Evolutionary conservation across 2,888 invertebrate genomes (phyloP), one percentile per base, ranked within the genome.

Genomic region (Pocota personata): DNA sequence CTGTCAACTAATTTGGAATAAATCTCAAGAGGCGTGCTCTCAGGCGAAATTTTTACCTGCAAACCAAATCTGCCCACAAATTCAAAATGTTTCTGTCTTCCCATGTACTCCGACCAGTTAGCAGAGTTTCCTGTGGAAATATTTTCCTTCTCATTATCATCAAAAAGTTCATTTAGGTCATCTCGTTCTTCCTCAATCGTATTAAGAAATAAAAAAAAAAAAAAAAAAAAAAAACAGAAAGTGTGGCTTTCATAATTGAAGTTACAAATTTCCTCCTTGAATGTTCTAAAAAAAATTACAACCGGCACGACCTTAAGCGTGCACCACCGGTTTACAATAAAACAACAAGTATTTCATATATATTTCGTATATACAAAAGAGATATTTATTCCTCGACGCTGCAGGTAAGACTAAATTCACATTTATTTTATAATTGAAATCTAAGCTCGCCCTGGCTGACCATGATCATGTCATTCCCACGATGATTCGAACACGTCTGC

Each of bases 61-160:
- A 57, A 57, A 21, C 57, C 57, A 14, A 19, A 30, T 57, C 35
- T 57, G 35, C 57, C 57, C 35, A 57, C 35, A 57, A 57, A 57
- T 32, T 57, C 8, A 16, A 24, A 52, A 19, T 57, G 57, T 37
- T 57, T 19, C 27, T 57, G 57, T 57, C 50, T 50, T 50, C 24
- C 50, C 24, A 10, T 50, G 8, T 50, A 50, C 50, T 50, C 48
- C 21, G 35, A 57, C 16, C 57, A 30, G 32, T 30, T 57, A 14
- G 57, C 14, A 32, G 57, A 57, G 10, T 57, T 57, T 57, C 35
- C 57, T 37, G 32, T 37, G 50, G 50, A 24, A 50, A 50, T 57
- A 57, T 30, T 57, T 57, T 57, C 57, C 35, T 57, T 12, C 32
- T 37, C 57, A 57, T 35, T 37, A 35, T 35, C 35, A 57, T 57